A percentile compares a stretch with the other conserved stretches of the same genome.
phyloP scores from a whole-genome alignment of 2,797 vertebrate species.

The Gymnopithys bicolor region DNA sequence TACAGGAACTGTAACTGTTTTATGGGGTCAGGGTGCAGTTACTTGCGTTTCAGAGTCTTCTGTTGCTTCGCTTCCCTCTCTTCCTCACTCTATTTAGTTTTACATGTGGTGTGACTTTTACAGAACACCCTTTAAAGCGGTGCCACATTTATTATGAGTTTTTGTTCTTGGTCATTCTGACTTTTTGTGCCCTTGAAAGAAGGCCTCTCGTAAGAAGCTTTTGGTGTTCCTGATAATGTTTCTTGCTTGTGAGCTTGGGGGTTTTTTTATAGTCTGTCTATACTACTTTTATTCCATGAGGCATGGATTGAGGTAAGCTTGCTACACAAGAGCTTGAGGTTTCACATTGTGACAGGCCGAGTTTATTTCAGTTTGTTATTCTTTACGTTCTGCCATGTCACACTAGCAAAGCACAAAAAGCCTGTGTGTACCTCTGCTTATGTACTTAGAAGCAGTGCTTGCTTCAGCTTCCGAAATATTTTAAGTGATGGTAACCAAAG shows the following conservation, averaged over 20 bases:
- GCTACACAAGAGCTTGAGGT: background rate
- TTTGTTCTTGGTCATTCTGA: background rate
- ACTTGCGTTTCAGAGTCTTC: background rate
- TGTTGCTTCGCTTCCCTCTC: background rate
- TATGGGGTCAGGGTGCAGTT: background rate
- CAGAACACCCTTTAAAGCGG: background rate
- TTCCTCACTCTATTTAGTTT: background rate
- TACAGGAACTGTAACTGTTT: background rate
- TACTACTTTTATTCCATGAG: background rate
- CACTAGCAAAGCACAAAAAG: background rate
- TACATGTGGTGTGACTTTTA: background rate
- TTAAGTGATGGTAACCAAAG: background rate
- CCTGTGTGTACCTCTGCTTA: background rate
- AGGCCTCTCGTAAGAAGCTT: background rate
- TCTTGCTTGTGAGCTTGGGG: background rate
- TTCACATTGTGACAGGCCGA: background rate
- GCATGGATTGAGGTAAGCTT: background rate
- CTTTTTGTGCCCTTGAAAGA: background rate
- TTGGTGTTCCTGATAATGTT: background rate
- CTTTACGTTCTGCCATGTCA: background rate
- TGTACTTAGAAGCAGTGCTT: background rate
- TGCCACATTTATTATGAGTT: background rate
- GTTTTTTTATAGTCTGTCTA: background rate
- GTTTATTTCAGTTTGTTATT: background rate
- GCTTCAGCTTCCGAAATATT: background rate